Evolutionary conservation across 2,888 invertebrate genomes (phyloP).

Genomic region (Aelia acuminata): DNA sequence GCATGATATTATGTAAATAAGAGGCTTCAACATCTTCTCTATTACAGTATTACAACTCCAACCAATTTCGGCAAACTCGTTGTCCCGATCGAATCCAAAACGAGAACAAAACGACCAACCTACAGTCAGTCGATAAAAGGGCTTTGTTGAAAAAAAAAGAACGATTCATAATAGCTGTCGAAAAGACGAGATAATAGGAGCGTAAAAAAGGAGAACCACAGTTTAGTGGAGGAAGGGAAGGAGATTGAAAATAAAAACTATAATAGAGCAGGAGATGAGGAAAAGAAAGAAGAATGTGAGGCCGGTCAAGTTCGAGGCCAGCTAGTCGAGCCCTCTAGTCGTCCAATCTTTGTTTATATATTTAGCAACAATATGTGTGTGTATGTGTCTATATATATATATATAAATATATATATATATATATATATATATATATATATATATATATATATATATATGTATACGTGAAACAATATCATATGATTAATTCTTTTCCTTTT

Average conservation of each 20-base stretch:
- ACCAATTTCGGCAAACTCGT: neutral
- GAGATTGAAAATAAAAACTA: neutral
- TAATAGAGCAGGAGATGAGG: neutral
- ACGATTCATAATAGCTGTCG: neutral
- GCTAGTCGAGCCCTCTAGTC: neutral
- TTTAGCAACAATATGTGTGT: no score
- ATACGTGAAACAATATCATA: no score
- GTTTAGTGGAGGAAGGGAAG: neutral
- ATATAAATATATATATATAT: neutral
- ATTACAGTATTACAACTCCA: neutral
- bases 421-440: no score
- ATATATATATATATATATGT: no score
- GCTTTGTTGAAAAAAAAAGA: neutral
- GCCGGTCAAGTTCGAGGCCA: constrained; percentile 20
- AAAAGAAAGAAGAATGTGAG: neutral
- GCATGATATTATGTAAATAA: constrained; percentile 4
- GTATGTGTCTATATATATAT: neutral
- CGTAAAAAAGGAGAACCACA: neutral
- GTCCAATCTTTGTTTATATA: neutral
- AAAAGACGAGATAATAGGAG: neutral
- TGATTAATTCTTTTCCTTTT: no score
- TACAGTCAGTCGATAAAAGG: neutral
- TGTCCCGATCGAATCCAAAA: neutral
- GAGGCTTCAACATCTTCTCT: neutral
- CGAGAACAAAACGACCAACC: neutral